A percentile compares a stretch with the other conserved stretches of the same genome.
These are phyloP conservation scores for Chrysolina oricalcia DNA, from an alignment of 2,888 invertebrate genomes.

Conservation along the genomic window DNA sequence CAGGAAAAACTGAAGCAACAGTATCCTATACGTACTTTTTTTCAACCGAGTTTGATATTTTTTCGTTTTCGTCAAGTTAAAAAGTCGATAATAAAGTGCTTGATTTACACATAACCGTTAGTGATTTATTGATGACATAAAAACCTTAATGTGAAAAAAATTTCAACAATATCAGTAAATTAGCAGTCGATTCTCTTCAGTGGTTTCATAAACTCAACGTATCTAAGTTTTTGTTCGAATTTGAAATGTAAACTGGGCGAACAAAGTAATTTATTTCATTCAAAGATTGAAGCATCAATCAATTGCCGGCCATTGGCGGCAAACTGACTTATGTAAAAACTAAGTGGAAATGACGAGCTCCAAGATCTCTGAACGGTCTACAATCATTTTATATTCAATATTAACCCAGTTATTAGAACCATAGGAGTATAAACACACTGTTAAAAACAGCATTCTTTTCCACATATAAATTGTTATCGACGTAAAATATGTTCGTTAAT, in stretches of 20 bases:
- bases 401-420: background rate
- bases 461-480: too few relatives aligned
- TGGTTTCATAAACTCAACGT: background rate
- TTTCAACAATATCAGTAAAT: constrained; percentile 8
- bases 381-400: background rate
- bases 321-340: constrained; percentile 20
- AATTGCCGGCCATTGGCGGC: background rate
- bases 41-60: too few relatives aligned
- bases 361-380: background rate
- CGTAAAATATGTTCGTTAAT: too few relatives aligned
- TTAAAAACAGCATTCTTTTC: too few relatives aligned
- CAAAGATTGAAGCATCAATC: constrained; percentile 14
- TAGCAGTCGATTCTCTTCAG: constrained; percentile 13
- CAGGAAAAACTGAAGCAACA: too few relatives aligned
- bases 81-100: background rate
- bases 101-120: constrained; percentile 2
- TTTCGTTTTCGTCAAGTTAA: background rate
- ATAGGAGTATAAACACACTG: background rate
- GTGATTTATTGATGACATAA: background rate
- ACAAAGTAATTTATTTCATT: constrained; percentile 12
- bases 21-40: too few relatives aligned
- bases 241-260: background rate
- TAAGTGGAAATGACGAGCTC: background rate
- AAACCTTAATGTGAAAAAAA: background rate
- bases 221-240: constrained; percentile 17